Conservation (phyloP, 2,113 vertebrate species). For the Vulpes ferrilata region DNA sequence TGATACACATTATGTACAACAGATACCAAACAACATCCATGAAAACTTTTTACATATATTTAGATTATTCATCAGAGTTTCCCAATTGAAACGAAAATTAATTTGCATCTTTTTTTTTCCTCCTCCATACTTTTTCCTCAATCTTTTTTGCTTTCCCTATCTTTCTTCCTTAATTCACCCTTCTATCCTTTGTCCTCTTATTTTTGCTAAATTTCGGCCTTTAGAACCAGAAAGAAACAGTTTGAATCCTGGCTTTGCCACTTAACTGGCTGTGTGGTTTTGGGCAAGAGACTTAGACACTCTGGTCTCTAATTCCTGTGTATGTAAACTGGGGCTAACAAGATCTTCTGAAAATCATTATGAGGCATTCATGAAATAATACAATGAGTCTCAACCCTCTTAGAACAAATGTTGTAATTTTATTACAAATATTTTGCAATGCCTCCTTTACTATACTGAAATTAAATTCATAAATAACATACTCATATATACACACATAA, state of each 20-base stretch:
- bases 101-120: not conserved
- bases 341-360: not conserved
- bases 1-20: not conserved
- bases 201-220: not conserved
- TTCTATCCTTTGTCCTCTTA: slow-evolving; percentile 19
- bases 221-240: not conserved
- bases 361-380: not conserved
- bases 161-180: not conserved
- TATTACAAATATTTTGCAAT: not conserved
- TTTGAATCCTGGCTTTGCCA: not conserved
- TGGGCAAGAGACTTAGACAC: not conserved
- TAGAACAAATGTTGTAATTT: not conserved
- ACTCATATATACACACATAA: not conserved
- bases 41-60: not conserved
- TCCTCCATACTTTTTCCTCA: not conserved
- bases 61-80: not conserved
- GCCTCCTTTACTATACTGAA: not conserved
- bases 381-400: not conserved
- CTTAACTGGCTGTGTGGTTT: not conserved
- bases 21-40: not conserved
- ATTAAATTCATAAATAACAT: slow-evolving; percentile 16
- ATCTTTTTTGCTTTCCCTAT: not conserved
- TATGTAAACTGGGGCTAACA: not conserved
- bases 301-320: not conserved
- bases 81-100: not conserved